phyloP scores from a whole-genome alignment of 2,797 vertebrate species.

The Phoxinus dragarum region DNA sequence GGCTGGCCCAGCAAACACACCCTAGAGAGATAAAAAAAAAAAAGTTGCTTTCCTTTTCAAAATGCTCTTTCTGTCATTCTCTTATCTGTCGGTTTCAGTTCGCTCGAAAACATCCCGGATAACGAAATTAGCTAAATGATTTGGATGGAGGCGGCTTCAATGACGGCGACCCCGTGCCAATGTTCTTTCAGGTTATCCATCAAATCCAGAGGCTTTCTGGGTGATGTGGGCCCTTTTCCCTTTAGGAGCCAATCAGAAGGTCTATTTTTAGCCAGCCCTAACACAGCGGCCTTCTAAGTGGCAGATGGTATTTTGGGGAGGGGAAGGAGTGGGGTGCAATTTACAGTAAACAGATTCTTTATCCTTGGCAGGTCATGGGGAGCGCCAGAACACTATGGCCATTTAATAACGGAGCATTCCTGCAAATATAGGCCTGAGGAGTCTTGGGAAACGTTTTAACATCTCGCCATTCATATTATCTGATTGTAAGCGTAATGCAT shows the following conservation, averaged over 20 bases:
- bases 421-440: slow-evolving; percentile 69
- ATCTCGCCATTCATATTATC: neutral
- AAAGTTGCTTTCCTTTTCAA: slow-evolving; percentile 11
- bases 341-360: slow-evolving; percentile 97
- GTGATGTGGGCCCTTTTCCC: slow-evolving; percentile 66
- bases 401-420: slow-evolving; percentile 76
- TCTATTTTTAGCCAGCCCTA: slow-evolving; percentile 81
- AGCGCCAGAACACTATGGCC: slow-evolving; percentile 77
- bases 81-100: slow-evolving; percentile 28
- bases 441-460: slow-evolving; percentile 48
- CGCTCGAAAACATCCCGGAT: slow-evolving; percentile 11
- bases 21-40: slow-evolving; percentile 33
- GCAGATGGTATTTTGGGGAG: slow-evolving; percentile 87
- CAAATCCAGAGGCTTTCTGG: slow-evolving; percentile 27
- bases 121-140: slow-evolving; percentile 53
- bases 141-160: slow-evolving; percentile 51
- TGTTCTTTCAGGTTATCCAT: slow-evolving; percentile 45
- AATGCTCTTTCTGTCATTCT: slow-evolving; percentile 25
- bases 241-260: slow-evolving; percentile 71
- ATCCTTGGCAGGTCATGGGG: slow-evolving; percentile 90
- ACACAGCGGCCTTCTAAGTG: slow-evolving; percentile 69
- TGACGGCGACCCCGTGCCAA: slow-evolving; percentile 48
- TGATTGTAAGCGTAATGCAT: neutral
- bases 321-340: slow-evolving; percentile 77
- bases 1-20: slow-evolving; percentile 42